These are phyloP conservation scores for Eucidaris tribuloides DNA, from an alignment of 35 echinoderm and acorn worm genomes.

Conservation along the genomic window DNA sequence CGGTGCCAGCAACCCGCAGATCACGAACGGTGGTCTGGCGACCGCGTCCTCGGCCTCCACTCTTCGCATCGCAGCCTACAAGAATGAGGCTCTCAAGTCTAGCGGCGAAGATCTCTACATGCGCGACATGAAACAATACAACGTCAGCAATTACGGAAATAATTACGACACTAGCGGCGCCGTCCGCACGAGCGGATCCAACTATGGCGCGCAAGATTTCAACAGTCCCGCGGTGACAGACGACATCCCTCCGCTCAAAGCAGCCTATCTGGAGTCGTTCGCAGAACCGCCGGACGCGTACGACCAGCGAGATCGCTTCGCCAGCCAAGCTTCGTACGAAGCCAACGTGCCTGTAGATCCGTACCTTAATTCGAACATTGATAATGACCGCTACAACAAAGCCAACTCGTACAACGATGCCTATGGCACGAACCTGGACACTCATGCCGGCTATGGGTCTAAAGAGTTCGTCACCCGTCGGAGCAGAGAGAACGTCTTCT, in stretches of 20 bases:
- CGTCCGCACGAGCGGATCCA: too few species aligned
- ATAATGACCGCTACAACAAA: too few species aligned
- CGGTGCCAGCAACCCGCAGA: background rate
- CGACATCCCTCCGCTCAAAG: background rate
- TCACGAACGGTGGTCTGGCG: background rate
- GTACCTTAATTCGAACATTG: background rate
- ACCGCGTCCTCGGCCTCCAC: background rate
- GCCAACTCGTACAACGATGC: conserved; percentile 21
- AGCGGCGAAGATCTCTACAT: conserved; percentile 9
- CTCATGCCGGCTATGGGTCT: background rate
- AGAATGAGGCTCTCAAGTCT: conserved; percentile 5
- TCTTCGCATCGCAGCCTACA: background rate
- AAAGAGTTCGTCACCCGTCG: background rate
- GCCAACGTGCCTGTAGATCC: conserved; percentile 6
- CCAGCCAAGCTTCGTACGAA: conserved; percentile 4
- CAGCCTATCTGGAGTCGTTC: background rate
- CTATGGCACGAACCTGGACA: background rate
- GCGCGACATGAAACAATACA: conserved; percentile 13
- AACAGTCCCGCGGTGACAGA: background rate
- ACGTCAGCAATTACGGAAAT: background rate
- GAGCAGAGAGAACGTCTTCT: too few species aligned
- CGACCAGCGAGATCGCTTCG: background rate
- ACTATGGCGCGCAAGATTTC: background rate
- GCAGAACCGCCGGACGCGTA: background rate
- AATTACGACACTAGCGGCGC: conserved; percentile 1